Conservation (phyloP, 2,797 vertebrate species). For the Hoplostethus mediterraneus region DNA sequence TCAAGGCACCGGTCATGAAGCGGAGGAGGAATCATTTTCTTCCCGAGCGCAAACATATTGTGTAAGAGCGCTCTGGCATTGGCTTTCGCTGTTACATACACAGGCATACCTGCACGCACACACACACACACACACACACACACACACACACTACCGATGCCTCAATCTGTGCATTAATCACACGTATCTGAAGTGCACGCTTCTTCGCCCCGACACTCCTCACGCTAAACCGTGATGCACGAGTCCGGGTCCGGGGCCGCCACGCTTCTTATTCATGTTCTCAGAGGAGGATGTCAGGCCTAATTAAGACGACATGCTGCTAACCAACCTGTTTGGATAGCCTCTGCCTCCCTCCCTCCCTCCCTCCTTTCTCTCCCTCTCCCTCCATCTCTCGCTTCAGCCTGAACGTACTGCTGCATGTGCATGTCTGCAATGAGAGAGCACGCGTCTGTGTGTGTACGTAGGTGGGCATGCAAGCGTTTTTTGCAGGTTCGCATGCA, state of each 20-base stretch:
- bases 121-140: not conserved
- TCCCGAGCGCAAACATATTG: not conserved
- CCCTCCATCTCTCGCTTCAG: conserved; percentile 14
- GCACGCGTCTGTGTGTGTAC: not conserved
- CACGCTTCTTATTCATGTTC: conserved; percentile 74
- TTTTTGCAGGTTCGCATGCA: not conserved
- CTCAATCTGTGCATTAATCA: conserved; percentile 76
- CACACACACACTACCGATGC: conserved; percentile 32
- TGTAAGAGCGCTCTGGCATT: not conserved
- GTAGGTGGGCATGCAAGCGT: not conserved
- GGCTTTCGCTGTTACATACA: not conserved
- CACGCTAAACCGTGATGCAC: conserved; percentile 66
- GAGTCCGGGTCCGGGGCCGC: conserved; percentile 65
- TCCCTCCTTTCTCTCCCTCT: not conserved
- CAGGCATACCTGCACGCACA: conserved; percentile 10
- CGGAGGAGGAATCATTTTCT: conserved; percentile 22
- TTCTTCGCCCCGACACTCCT: conserved; percentile 21
- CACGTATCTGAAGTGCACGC: conserved; percentile 50
- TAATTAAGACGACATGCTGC: conserved; percentile 73
- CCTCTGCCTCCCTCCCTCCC: conserved; percentile 31
- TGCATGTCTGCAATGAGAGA: not conserved
- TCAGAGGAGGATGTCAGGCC: conserved; percentile 72
- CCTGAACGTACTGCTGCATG: conserved; percentile 25
- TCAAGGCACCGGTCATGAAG: conserved; percentile 40
- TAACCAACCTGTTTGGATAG: conserved; percentile 60